Evolutionary conservation across 2,888 invertebrate genomes (phyloP), one percentile per base, ranked within the genome.

Genomic region (Andrena minutula): DNA sequence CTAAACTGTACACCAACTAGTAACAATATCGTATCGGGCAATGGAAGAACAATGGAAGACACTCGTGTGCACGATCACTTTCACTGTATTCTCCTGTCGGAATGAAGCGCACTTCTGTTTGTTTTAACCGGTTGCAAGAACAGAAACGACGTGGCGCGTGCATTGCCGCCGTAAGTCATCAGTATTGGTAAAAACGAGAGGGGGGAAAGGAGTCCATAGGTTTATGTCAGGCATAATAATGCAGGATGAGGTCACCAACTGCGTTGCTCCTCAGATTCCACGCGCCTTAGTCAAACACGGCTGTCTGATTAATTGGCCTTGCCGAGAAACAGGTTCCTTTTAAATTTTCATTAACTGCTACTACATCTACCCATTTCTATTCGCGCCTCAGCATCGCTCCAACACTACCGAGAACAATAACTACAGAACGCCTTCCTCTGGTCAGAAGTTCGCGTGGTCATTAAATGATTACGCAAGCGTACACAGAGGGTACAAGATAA

Each of bases 251-350:
- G 92, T 94, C 93, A 94, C 89, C 91, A 89, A 90, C 90, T 91
- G 91, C 92, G 92, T 87, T 90, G 91, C 91, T 91, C 87, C 89
- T 88, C 89, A 93, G 93, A 94, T 93, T 93, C 93, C 92, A 91
- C 89, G 83, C 83, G 87, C 77, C 88, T 93, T 92, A 94, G 90
- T 93, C 93, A 93, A 91, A 76, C 75, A 61, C 65, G 81, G 78
- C 41, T 68, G 85, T 69, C 82, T 89, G 84, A 88, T 88, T 91
- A 89, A 87, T 89, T 87, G 90, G 85, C 89, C 90, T 89, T 90
- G 88, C 76, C 35, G 66, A 41, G 74, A 84, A 90, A 88, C 84
- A 86, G 86, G 90, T 89, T 78, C 61, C 71, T 77, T 79, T 75
- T 84, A 41, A 76, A 75, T 74, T 26, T 83, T 78, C 41, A 20